Evolutionary conservation across 1,140 invertebrate species (phyloP), one percentile per base, ranked within the genome.

Genomic region (Hydropsyche tenuis): DNA sequence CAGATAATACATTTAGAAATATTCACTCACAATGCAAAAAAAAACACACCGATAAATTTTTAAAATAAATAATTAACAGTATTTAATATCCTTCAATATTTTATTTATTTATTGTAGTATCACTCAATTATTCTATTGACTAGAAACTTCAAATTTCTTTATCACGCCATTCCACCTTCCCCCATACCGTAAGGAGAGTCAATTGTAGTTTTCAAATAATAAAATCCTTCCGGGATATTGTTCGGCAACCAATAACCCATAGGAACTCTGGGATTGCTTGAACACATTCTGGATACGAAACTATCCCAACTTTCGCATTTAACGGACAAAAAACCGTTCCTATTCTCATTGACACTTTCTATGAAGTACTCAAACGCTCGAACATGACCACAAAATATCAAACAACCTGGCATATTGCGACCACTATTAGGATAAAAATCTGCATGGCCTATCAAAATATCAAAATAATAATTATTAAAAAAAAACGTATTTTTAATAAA

Each of bases 171-270:
- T 6, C 60, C 60, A 4, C 7, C 60, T 30, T 22, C 20, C 3
- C 20, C 5, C 18, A 42, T 3, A 11, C 7, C 37, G 16, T 4
- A 66, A 1, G 37, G 64, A 30, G 64, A 66, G 11, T 16, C 11
- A 16, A 12, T 7, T 1, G 11, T 9, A 4, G 66, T 69, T 20
- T 27, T 69, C 18, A 60, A 18, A 25, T 53, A 71, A 20, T 27
- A 71, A 1, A 1, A 2, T 25, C 69, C 69, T 11, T 16, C 1
- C 1, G 45, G 1, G 14, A 16, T 27, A 14, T 25, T 23, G 14
- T 23, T 12, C 25, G 20, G 5, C 23, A 71, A 43, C 16, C 51
- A 18, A 60, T 71, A 71, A n/a, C 69, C 69, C 69, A 71, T 71
- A 22, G n/a, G 60, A 30, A 22, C 51, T 37, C 11, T 6, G 12